Base-by-base conservation (phyloP, 2,888 invertebrate genomes). In the Nudaria mundana region DNA sequence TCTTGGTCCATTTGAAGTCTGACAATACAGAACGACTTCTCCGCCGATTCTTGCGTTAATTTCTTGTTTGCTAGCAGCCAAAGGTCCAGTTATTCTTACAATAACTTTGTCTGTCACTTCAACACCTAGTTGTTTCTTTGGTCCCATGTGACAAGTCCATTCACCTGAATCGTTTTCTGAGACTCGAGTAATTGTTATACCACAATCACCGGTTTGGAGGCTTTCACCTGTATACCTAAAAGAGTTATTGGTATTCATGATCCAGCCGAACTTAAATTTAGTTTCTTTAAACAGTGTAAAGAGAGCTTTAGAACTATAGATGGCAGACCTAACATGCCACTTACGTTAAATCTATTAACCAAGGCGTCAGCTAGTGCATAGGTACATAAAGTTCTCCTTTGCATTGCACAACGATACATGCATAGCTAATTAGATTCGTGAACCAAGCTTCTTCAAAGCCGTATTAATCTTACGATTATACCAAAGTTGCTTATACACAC, bases 61-160 rank as follows among this genome's bases (percentile, higher is more conserved):
- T 30, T 74, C 61, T 32, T 54, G 58, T 5, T 68, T 52, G 36
- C 71, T 63, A 1, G 87, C 85, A 1, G 87, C 83, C 4, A 89
- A 37, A 1, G 85, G 73, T 3, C 90, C 89, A 0, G 87, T 81
- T 1, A 90, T 82, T 42, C 84, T 63, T 1, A 90, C 80, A 7
- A 59, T 38, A 1, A 89, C 56, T 11, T 46, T 30, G 7, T 82
- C 76, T 0, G 68, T 76, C 1, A 74, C 5, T 63, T 90, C 90
- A 1, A 83, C 26, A 1, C 85, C 85, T 3, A 75, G 38, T 18
- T 62, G 55, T 5, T 71, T 56, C 10, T 61, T 60, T 0, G 77
- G 76, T 0, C 89, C 90, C 84, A 90, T 88, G 42, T 89, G 86
- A 40, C 90, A 90, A 1, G 68, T 73, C 90, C 90, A 90, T 13